phyloP scores from a whole-genome alignment of 2,113 vertebrate genomes.

The Vidua chalybeata region DNA sequence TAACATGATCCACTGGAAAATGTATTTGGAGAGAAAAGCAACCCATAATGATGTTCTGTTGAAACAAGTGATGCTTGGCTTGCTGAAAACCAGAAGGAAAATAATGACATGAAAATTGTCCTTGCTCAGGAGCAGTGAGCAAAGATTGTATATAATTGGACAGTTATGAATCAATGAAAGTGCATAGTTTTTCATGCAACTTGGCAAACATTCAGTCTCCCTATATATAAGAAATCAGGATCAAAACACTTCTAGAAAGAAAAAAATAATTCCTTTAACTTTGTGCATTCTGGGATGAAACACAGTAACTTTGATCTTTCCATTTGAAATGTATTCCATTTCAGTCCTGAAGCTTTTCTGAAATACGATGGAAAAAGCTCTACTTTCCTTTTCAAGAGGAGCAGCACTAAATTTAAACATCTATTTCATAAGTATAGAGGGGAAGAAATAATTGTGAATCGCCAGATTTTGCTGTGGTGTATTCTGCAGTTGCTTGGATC shows the following conservation, averaged over 20 bases:
- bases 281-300: background rate
- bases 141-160: constrained; percentile 48
- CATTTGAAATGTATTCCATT: constrained; percentile 14
- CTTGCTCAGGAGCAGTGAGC: constrained; percentile 24
- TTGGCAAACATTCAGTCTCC: constrained; percentile 20
- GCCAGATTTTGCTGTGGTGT: background rate
- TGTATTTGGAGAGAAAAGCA: background rate
- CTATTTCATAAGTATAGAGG: background rate
- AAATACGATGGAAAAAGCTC: constrained; percentile 6
- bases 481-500: background rate
- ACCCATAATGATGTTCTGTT: background rate
- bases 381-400: background rate
- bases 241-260: background rate
- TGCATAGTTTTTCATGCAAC: background rate
- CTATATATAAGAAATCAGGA: background rate
- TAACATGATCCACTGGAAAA: background rate
- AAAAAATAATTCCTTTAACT: background rate
- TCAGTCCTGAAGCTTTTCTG: background rate
- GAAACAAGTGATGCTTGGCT: constrained; percentile 29
- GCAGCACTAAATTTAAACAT: constrained; percentile 1
- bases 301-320: constrained; percentile 7
- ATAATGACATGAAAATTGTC: constrained; percentile 34
- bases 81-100: constrained; percentile 37
- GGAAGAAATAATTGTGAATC: constrained; percentile 18
- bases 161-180: constrained; percentile 38